Conservation (phyloP, 2,797 vertebrate species). For the Falco peregrinus region DNA sequence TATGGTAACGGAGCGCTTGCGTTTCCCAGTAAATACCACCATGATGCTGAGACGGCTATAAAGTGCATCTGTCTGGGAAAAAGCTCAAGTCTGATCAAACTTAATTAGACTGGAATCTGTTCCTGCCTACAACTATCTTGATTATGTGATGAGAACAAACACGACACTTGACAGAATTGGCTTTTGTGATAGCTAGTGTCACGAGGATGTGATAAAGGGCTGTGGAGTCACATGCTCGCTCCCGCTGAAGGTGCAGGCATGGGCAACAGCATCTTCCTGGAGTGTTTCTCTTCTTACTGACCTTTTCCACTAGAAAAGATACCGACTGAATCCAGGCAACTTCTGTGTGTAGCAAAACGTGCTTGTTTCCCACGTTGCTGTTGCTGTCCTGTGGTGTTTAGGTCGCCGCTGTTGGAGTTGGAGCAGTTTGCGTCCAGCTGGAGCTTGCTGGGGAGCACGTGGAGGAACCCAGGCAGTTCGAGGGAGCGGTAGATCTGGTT, state of each 20-base stretch:
- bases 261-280: not conserved
- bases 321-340: not conserved
- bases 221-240: not conserved
- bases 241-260: not conserved
- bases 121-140: constrained; percentile 26
- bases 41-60: not conserved
- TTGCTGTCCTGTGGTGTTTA: not conserved
- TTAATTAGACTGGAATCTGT: constrained; percentile 39
- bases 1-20: not conserved
- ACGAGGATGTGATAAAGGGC: not conserved
- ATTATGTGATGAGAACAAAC: not conserved
- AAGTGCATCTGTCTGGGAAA: not conserved
- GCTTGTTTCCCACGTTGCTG: not conserved
- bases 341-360: not conserved
- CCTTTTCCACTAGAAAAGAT: not conserved
- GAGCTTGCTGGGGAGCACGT: not conserved
- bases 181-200: not conserved
- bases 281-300: not conserved
- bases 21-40: not conserved
- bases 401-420: accelerated
- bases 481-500: not conserved
- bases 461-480: not conserved
- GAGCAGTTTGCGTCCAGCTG: not conserved
- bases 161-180: not conserved
- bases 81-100: not conserved